These are phyloP conservation scores for Polyergus mexicanus DNA, from an alignment of 1,140 invertebrate species.

Conservation along the genomic window DNA sequence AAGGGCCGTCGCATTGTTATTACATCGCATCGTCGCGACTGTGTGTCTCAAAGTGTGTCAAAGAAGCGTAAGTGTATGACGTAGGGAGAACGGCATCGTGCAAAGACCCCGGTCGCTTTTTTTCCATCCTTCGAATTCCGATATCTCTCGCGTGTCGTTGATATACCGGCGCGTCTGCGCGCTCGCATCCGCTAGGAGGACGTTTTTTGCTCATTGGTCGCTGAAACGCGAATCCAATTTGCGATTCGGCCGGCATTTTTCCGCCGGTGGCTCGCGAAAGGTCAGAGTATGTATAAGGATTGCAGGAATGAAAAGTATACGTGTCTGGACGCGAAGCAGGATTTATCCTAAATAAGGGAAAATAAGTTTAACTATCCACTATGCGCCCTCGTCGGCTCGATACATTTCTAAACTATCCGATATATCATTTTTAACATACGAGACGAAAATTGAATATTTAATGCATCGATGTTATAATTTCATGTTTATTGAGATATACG, in stretches of 20 bases:
- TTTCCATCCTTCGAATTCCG: slow-evolving; percentile 38
- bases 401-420: not conserved
- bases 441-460: slow-evolving; percentile 3
- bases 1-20: slow-evolving; percentile 33
- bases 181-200: not conserved
- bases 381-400: not conserved
- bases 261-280: slow-evolving; percentile 25
- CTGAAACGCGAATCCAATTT: slow-evolving; percentile 60
- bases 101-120: not conserved
- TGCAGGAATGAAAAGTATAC: slow-evolving; percentile 31
- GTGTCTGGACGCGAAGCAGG: not conserved
- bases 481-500: not conserved
- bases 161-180: slow-evolving; percentile 17
- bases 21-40: not conserved
- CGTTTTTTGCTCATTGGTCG: slow-evolving; percentile 41
- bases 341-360: not conserved
- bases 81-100: no score
- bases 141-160: slow-evolving; percentile 17
- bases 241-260: slow-evolving; percentile 51
- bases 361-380: slow-evolving; percentile 8
- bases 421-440: not conserved
- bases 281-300: slow-evolving; percentile 54
- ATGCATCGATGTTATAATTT: slow-evolving; percentile 2
- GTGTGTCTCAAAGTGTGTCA: slow-evolving; percentile 23
- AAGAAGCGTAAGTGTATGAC: slow-evolving; percentile 29